phyloP scores from a whole-genome alignment of 2,888 invertebrate species.

The Chrysolina americana region DNA sequence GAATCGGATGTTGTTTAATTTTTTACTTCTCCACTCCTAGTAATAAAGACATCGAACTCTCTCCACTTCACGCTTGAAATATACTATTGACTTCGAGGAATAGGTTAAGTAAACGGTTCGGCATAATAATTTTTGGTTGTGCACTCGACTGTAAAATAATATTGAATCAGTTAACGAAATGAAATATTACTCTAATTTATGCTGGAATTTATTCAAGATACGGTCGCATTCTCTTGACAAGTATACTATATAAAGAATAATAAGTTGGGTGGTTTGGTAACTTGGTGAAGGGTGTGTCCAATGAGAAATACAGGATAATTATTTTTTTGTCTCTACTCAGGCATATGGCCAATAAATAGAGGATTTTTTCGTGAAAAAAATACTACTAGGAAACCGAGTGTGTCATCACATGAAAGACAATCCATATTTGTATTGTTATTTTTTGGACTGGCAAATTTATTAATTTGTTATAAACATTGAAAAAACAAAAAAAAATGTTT shows the following conservation, averaged over 20 bases:
- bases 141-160: background rate
- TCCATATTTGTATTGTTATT: too few species aligned
- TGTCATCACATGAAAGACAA: too few species aligned
- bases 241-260: too few species aligned
- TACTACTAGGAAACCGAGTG: too few species aligned
- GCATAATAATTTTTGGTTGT: background rate
- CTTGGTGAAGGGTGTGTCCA: background rate
- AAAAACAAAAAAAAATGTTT: too few species aligned
- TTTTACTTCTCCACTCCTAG: background rate
- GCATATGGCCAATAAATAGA: too few species aligned
- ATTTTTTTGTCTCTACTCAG: too few species aligned
- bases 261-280: background rate
- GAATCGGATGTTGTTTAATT: background rate
- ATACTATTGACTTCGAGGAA: background rate
- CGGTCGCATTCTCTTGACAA: background rate
- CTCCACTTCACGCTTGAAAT: background rate
- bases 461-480: too few species aligned
- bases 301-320: background rate
- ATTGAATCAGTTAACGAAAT: slow-evolving; percentile 16
- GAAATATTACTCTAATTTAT: background rate
- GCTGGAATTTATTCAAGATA: background rate
- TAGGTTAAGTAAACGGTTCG: background rate
- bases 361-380: too few species aligned
- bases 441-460: too few species aligned
- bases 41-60: background rate